Conservation (phyloP, 2,797 vertebrate genomes). For the Clarias laeviceps region DNA sequence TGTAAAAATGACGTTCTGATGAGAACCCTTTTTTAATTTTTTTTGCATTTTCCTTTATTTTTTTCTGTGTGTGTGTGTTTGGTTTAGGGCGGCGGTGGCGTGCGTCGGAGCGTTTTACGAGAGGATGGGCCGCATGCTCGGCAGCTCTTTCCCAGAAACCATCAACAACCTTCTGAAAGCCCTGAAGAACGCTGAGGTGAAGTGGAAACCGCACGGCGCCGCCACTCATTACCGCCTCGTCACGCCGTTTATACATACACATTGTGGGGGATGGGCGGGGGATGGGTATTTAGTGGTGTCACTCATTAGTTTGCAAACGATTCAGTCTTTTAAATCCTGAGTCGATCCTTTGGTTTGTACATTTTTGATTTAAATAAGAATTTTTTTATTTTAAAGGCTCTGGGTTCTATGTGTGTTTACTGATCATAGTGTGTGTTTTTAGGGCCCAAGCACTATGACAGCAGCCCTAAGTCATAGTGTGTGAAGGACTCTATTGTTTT, state of each 20-base stretch:
- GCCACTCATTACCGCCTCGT: conserved; percentile 30
- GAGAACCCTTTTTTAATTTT: too few relatives aligned
- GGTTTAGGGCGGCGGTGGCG: conserved; percentile 89
- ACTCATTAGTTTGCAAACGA: not conserved
- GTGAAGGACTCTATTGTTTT: too few relatives aligned
- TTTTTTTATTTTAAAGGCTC: too few relatives aligned
- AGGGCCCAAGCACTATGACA: too few relatives aligned
- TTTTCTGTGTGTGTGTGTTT: conserved; percentile 23
- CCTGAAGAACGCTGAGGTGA: conserved; percentile 95
- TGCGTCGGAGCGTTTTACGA: conserved; percentile 98
- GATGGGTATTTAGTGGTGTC: too few relatives aligned
- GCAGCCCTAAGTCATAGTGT: too few relatives aligned
- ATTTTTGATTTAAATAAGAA: too few relatives aligned
- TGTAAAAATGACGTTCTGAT: too few relatives aligned
- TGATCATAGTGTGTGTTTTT: not conserved
- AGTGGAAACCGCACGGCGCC: not conserved
- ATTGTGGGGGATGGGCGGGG: too few relatives aligned
- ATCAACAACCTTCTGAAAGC: conserved; percentile 97
- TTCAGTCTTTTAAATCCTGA: not conserved
- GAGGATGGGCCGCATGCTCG: conserved; percentile 97
- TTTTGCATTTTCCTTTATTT: too few relatives aligned
- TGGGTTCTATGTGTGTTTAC: not conserved
- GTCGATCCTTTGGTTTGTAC: too few relatives aligned
- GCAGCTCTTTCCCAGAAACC: conserved; percentile 97
- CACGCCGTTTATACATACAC: too few relatives aligned